These are phyloP conservation scores for Tanytarsus gracilentus DNA, from an alignment of 2,888 invertebrate species.

Conservation along the genomic window DNA sequence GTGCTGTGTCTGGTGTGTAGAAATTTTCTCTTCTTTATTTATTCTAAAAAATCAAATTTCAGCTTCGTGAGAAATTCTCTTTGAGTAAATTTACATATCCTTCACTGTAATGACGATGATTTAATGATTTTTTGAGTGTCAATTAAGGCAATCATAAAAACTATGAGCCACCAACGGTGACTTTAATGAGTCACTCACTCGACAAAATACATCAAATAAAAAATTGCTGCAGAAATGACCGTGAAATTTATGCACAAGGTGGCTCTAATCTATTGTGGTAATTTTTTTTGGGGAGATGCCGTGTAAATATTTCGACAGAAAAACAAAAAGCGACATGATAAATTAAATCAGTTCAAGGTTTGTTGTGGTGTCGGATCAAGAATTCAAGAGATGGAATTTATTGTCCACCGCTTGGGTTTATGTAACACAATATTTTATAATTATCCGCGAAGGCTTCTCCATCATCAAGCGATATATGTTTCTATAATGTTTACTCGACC, in stretches of 20 bases:
- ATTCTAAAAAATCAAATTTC: constrained; percentile 3
- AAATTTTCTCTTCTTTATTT: background rate
- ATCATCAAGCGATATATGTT: constrained; percentile 9
- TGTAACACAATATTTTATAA: no score
- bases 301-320: background rate
- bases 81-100: constrained; percentile 9
- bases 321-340: background rate
- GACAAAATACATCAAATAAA: background rate
- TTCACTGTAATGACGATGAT: background rate
- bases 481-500: constrained; percentile 6
- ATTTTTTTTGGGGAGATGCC: background rate
- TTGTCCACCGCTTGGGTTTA: no score
- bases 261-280: background rate
- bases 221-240: no score
- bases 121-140: constrained; percentile 5
- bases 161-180: background rate
- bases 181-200: background rate
- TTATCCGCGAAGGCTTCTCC: no score
- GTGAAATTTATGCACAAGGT: background rate
- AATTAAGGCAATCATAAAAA: background rate
- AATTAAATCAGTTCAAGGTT: constrained; percentile 9
- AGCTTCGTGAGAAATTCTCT: background rate
- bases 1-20: no score
- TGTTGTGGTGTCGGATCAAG: no score
- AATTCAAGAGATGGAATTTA: background rate